Evolutionary conservation across 2,888 invertebrate species (phyloP).

Genomic region (Himalopsyche anomala): DNA sequence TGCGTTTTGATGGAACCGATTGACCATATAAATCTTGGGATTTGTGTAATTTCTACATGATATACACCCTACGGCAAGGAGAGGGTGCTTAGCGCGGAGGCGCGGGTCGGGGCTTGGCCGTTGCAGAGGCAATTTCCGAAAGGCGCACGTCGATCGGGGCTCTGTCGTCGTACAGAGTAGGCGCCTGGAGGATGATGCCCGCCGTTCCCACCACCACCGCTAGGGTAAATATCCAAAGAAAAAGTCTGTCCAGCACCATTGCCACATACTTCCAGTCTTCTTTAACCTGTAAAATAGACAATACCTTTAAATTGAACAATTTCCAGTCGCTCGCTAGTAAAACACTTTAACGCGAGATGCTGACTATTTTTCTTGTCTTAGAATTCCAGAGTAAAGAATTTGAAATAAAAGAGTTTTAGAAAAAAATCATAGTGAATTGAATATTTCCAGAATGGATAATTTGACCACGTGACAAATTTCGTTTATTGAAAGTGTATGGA

Average conservation of each 20-base stretch:
- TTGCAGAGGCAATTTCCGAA: constrained; percentile 92
- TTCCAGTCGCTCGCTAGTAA: background rate
- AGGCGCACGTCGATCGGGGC: constrained; percentile 91
- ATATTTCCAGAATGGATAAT: too few relatives aligned
- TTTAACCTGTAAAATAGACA: constrained; percentile 82
- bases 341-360: too few relatives aligned
- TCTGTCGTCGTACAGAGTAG: constrained; percentile 94
- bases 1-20: too few relatives aligned
- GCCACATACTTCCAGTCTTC: constrained; percentile 99
- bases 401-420: too few relatives aligned
- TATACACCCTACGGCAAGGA: too few relatives aligned
- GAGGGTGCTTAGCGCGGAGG: constrained; percentile 58
- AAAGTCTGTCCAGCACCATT: constrained; percentile 97
- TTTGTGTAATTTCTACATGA: too few relatives aligned
- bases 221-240: constrained; percentile 97
- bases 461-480: too few relatives aligned
- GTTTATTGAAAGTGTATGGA: too few relatives aligned
- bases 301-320: background rate
- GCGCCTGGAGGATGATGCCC: constrained; percentile 95
- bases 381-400: too few relatives aligned
- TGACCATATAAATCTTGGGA: too few relatives aligned
- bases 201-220: constrained; percentile 96
- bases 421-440: too few relatives aligned
- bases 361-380: too few relatives aligned
- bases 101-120: constrained; percentile 84